Conservation (phyloP, 2,113 vertebrate genomes). For the Meriones unguiculatus region DNA sequence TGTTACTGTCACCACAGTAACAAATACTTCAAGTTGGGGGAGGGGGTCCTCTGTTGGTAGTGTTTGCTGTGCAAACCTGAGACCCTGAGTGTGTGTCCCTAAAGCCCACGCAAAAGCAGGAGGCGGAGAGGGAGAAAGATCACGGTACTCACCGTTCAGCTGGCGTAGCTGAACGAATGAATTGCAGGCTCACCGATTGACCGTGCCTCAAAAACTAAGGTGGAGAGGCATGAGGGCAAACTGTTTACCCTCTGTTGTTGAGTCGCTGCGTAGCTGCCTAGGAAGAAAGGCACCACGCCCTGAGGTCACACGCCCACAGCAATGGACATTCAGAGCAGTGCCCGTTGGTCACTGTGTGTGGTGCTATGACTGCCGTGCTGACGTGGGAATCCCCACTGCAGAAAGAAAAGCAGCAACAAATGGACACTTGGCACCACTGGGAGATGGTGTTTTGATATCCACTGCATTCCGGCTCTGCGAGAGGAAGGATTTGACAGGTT, state of each 20-base stretch:
- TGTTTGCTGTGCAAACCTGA: neutral
- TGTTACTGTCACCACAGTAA: neutral
- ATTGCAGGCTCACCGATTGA: neutral
- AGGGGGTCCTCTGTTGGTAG: too few species aligned
- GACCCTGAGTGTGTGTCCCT: neutral
- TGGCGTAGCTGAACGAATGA: too few species aligned
- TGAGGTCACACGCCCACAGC: neutral
- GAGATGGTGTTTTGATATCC: neutral
- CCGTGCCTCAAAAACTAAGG: neutral
- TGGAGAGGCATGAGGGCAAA: neutral
- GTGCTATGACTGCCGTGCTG: neutral
- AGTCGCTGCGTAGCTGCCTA: neutral
- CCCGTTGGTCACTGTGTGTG: neutral
- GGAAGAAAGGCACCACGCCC: neutral
- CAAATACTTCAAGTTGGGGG: neutral
- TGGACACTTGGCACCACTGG: neutral
- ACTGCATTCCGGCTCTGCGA: neutral
- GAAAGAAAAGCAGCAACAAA: neutral
- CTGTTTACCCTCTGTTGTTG: neutral
- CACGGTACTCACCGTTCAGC: neutral
- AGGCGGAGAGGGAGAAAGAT: neutral
- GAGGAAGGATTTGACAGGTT: conserved; percentile 48
- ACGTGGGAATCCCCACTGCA: neutral
- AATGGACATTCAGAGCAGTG: neutral
- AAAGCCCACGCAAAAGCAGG: neutral